A percentile compares a stretch with the other conserved stretches of the same genome.
Evolutionary conservation across 2,888 invertebrate genomes (phyloP).

Genomic region (Drosophila melanocephala): DNA sequence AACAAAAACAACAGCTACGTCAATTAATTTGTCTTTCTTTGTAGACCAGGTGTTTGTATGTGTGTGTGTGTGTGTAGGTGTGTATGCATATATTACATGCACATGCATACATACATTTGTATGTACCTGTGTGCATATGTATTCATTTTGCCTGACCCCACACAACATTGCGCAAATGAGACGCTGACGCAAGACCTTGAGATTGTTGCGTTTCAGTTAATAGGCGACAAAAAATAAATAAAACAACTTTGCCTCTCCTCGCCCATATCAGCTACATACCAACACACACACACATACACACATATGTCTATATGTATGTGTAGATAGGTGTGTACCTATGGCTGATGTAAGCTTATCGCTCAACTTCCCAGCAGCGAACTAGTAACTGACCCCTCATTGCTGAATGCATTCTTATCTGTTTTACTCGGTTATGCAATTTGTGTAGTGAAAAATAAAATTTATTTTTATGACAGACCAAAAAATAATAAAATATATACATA

Average conservation of each 20-base stretch:
- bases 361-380: neutral
- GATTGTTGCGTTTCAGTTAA: constrained; percentile 34
- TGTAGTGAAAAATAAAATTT: neutral
- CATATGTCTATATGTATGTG: neutral
- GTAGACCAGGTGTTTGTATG: constrained; percentile 26
- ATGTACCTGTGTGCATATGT: constrained; percentile 6
- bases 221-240: neutral
- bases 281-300: constrained; percentile 6
- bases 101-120: constrained; percentile 5
- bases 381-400: neutral
- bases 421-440: neutral
- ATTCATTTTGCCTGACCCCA: constrained; percentile 68
- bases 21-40: constrained; percentile 48
- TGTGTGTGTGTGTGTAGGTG: neutral
- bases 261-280: neutral
- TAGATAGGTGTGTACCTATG: constrained; percentile 3
- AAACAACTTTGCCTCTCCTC: constrained; percentile 8
- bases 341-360: neutral
- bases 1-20: constrained; percentile 36
- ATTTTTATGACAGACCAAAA: neutral
- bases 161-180: constrained; percentile 66
- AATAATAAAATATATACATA: neutral
- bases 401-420: neutral
- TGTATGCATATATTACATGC: neutral
- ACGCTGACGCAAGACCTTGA: constrained; percentile 67